Conservation (phyloP, 2,888 invertebrate genomes). For the Torymus tubicola region DNA sequence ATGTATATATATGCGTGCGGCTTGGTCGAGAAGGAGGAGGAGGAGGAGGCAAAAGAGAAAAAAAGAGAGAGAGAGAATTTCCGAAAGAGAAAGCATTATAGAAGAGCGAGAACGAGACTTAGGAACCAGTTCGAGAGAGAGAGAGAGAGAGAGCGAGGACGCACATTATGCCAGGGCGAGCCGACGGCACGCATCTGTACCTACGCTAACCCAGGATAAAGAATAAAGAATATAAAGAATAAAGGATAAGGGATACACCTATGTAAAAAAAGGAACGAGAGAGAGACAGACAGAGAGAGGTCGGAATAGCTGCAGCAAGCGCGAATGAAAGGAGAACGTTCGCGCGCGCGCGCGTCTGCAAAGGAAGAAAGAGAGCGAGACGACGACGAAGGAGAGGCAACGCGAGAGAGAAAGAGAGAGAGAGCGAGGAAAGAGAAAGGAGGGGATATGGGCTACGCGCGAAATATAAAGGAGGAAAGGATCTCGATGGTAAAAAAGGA, state of each 20-base stretch:
- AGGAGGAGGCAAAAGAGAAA: neutral
- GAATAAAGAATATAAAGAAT: slow-evolving; percentile 67
- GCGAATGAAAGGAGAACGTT: slow-evolving; percentile 36
- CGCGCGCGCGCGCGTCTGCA: slow-evolving; percentile 52
- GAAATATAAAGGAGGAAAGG: too few relatives aligned
- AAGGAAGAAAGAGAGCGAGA: slow-evolving; percentile 32
- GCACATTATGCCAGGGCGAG: slow-evolving; percentile 68
- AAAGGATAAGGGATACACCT: slow-evolving; percentile 66
- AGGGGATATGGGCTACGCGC: too few relatives aligned
- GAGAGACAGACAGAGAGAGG: slow-evolving; percentile 9
- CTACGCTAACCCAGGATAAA: slow-evolving; percentile 63
- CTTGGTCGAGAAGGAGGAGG: neutral
- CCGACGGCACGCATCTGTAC: slow-evolving; percentile 55
- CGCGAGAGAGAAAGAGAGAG: slow-evolving; percentile 21
- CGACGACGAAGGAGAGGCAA: neutral
- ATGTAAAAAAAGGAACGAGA: slow-evolving; percentile 50
- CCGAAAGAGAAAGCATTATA: slow-evolving; percentile 64
- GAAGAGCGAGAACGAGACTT: slow-evolving; percentile 64
- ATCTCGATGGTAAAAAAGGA: too few relatives aligned
- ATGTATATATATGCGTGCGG: slow-evolving; percentile 1
- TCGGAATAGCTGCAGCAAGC: slow-evolving; percentile 1
- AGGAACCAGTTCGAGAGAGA: slow-evolving; percentile 73
- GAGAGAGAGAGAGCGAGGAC: too few relatives aligned
- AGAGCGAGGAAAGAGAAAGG: neutral
- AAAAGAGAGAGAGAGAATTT: slow-evolving; percentile 56